Base-by-base conservation (phyloP, 2,888 invertebrate species). In the Macroteleia sp. region DNA sequence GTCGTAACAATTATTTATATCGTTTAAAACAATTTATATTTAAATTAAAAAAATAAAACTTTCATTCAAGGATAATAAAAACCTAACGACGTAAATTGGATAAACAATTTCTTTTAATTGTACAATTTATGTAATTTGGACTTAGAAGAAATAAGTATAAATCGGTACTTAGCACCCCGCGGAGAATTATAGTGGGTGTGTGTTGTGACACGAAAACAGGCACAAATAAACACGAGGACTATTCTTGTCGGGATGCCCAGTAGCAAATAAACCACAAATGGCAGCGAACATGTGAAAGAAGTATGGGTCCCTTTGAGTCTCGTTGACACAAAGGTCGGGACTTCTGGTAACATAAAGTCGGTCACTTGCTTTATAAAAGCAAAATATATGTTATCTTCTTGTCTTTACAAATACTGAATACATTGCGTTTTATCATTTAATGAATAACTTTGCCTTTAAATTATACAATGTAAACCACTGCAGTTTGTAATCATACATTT, bases 201-300 rank as follows among this genome's bases (percentile, higher is more conserved):
- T 89, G 86, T 89, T 90, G 87, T 89, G 88, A 89, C 88, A 87
- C 82, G 77, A 74, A 81, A 82, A 83, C 82, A 79, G 85, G 83
- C 85, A 86, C 86, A 88, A 88, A 88, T 86, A 88, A 89, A 89
- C 86, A 88, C 66, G 81, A 81, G 82, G 82, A 85, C 85, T 83
- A 76, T 81, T 85, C 81, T 77, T 59, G 79, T 64, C 79, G 79
- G 80, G 81, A 73, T 77, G 81, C 57, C 67, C 79, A 79, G 71
- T 70, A 82, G 44, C 83, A 79, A 82, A 73, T 76, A 77, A 78
- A 81, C 82, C 82, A 82, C 84, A 85, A 83, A 77, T 82, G 80
- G 64, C 61, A 69, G 77, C 67, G 61, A 79, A 48, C 69, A 74
- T 71, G 69, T 75, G 75, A 79, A 79, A 81, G 77, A 79, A 75